These are phyloP conservation scores for Anguilla anguilla DNA, from an alignment of 2,797 vertebrate species.

Conservation along the genomic window DNA sequence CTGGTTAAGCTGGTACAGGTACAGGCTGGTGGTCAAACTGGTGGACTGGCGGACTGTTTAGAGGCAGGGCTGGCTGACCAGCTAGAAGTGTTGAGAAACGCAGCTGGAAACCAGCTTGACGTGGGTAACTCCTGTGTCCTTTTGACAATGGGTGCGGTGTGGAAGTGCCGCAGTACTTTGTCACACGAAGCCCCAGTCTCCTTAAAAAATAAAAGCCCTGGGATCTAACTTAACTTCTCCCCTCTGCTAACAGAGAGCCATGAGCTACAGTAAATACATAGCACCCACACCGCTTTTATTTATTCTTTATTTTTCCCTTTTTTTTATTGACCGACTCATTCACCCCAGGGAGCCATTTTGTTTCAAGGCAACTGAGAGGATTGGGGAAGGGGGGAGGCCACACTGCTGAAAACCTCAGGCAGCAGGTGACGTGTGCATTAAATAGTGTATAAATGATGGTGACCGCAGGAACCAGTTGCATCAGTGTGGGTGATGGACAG, in stretches of 20 bases:
- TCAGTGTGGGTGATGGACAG: not conserved
- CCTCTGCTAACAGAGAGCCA: not conserved
- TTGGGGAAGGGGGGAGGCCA: not conserved
- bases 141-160: not conserved
- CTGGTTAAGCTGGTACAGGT: no score
- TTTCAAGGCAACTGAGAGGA: not conserved
- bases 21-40: no score
- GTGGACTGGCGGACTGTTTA: no score
- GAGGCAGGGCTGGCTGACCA: no score
- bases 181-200: no score
- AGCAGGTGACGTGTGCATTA: not conserved
- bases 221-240: no score
- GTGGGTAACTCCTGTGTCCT: no score
- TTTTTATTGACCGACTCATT: not conserved
- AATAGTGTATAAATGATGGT: constrained; percentile 3
- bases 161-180: not conserved
- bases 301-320: not conserved
- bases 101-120: no score
- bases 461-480: not conserved
- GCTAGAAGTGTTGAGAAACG: no score
- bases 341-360: not conserved
- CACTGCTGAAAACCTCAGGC: not conserved
- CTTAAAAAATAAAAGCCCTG: no score
- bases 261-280: not conserved
- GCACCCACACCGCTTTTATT: not conserved